These are phyloP conservation scores for Drosophila trapezifrons DNA, from an alignment of 1,140 invertebrate genomes.

Conservation along the genomic window DNA sequence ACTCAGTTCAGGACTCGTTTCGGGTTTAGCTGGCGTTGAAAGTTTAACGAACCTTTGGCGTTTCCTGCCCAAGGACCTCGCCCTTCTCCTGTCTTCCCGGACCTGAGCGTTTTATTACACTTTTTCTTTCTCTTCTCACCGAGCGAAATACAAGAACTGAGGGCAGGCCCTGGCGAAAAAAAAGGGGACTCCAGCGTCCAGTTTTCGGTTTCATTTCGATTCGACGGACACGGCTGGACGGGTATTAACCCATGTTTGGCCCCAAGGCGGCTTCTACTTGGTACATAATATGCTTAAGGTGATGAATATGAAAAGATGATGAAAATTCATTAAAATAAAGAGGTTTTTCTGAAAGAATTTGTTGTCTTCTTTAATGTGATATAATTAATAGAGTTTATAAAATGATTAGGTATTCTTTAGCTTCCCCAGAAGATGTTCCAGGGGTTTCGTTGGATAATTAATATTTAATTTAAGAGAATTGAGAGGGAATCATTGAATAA, in stretches of 20 bases:
- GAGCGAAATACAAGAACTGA: slow-evolving; percentile 18
- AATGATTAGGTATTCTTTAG: background rate
- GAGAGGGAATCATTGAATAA: too few relatives aligned
- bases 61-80: slow-evolving; percentile 65
- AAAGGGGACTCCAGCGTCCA: slow-evolving; percentile 56
- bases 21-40: slow-evolving; percentile 37
- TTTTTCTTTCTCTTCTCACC: slow-evolving; percentile 49
- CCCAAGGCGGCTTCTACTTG: slow-evolving; percentile 29
- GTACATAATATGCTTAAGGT: slow-evolving; percentile 1
- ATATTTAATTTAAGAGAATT: background rate
- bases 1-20: slow-evolving; percentile 51
- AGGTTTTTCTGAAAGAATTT: background rate
- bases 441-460: background rate
- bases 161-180: background rate
- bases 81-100: background rate
- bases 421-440: background rate
- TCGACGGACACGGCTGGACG: slow-evolving; percentile 44
- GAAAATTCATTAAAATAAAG: background rate
- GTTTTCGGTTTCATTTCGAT: slow-evolving; percentile 77
- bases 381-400: background rate
- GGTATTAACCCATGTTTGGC: slow-evolving; percentile 27
- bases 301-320: background rate
- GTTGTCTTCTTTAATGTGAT: background rate
- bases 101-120: slow-evolving; percentile 61
- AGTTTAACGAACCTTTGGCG: slow-evolving; percentile 78